These are phyloP conservation scores for Drosophila asahinai DNA, from an alignment of 1,140 invertebrate species.

Conservation along the genomic window DNA sequence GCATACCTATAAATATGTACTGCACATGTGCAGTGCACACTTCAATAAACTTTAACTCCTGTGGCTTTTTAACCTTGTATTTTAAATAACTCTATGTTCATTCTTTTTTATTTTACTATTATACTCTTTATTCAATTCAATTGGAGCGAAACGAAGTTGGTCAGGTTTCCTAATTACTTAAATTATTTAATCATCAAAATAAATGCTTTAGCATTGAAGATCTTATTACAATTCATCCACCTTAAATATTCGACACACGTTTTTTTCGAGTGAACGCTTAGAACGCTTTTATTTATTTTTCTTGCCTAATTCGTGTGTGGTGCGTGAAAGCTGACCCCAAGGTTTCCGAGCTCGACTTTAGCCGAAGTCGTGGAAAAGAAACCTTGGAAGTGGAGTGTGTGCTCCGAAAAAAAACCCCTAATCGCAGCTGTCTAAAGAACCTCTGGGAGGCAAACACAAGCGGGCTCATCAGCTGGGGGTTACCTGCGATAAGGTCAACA, in stretches of 20 bases:
- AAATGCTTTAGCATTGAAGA: not conserved
- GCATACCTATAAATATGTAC: not conserved
- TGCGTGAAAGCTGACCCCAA: constrained; percentile 44
- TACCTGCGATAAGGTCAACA: constrained; percentile 36
- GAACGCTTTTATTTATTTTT: constrained; percentile 13
- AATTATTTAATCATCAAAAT: not conserved
- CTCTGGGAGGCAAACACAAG: constrained; percentile 26
- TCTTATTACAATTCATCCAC: not conserved
- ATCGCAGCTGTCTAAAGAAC: constrained; percentile 66
- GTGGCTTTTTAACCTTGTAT: not conserved
- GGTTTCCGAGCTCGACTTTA: constrained; percentile 22
- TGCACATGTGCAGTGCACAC: too few species aligned
- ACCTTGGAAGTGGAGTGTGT: constrained; percentile 25
- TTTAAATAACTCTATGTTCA: not conserved
- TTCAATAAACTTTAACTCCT: too few species aligned
- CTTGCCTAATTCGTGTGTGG: constrained; percentile 23
- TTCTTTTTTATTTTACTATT: not conserved
- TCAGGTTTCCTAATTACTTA: not conserved
- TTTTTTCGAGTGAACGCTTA: not conserved
- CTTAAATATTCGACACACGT: not conserved
- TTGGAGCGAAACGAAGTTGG: too few species aligned
- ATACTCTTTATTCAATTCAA: not conserved
- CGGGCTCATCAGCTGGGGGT: constrained; percentile 22
- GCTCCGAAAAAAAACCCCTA: constrained; percentile 1
- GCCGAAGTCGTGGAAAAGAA: constrained; percentile 24